A percentile compares a stretch with the other conserved stretches of the same genome.
Conservation (phyloP, 2,797 vertebrate species). For the Pyrocephalus nanus region DNA sequence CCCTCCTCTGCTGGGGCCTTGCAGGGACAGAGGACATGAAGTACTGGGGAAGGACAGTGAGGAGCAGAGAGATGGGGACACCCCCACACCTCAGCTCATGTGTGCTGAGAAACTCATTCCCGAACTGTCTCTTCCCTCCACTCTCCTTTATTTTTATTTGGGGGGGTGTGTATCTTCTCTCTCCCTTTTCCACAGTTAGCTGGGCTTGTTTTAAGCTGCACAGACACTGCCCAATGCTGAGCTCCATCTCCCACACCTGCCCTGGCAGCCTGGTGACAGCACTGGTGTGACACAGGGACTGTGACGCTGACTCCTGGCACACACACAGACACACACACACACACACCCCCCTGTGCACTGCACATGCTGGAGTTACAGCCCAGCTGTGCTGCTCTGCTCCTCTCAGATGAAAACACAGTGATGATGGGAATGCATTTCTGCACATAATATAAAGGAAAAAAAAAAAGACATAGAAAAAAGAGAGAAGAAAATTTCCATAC, state of each 20-base stretch:
- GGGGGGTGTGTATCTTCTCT: background rate
- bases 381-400: background rate
- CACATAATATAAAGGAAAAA: background rate
- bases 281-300: background rate
- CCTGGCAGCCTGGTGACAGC: background rate
- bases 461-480: background rate
- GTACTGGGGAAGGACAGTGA: fast-evolving
- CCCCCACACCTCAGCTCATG: background rate
- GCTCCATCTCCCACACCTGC: background rate
- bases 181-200: background rate
- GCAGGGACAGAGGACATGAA: background rate
- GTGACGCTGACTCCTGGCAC: background rate
- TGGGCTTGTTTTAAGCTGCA: background rate
- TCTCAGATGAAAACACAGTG: background rate
- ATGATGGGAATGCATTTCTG: background rate
- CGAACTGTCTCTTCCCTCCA: background rate
- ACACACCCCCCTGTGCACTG: background rate
- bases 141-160: background rate
- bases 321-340: too few species aligned
- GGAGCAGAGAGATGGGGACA: background rate
- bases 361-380: background rate
- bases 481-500: background rate
- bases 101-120: background rate
- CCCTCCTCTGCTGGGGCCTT: background rate
- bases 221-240: background rate